Evolutionary conservation across 2,888 invertebrate genomes (phyloP), one percentile per base, ranked within the genome.

Genomic region (Leucania comma): DNA sequence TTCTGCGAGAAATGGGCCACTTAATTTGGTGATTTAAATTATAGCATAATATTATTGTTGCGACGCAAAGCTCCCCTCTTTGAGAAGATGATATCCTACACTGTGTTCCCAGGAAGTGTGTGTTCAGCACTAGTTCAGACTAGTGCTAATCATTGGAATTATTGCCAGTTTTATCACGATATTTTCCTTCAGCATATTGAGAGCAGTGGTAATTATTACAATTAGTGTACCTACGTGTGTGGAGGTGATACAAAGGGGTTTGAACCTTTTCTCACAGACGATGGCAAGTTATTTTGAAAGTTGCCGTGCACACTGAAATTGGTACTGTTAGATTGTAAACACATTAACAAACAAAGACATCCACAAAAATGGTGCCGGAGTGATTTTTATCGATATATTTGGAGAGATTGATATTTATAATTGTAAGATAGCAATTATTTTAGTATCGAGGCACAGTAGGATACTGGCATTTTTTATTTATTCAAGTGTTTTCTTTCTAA

Each of bases 401-500:
- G 29, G 29, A 29, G 20, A 10, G 1, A 54, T 4, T 3, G 29
- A 53, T 3, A 9, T 32, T 32, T n/a, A 32, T 12, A 56, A 8
- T 22, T 32, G 9, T 22, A 8, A 14, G 12, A 57, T 35, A 22
- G 12, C 14, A 35, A 32, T 14, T 22, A 3, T 35, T 1, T 29
- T n/a, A 0, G n/a, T n/a, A 17, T 35, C 2, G 35, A 3, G 6
- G 3, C 22, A 35, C 8, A 35, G 14, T 35, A 35, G 1, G 17
- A 14, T 22, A 50, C 22, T n/a, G 46, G 3, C 12, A 22, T 22
- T 32, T 8, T 57, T 35, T 57, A 14, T 57, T 17, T 35, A 22
- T 35, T 57, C 57, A 57, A 57, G 22, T 57, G 56, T 57, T 35
- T 32, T 56, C 32, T 57, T 57, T 57, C 22, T n/a, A 5, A 14